These are phyloP conservation scores for Stomatorhinus ivindoensis DNA, from an alignment of 2,113 vertebrate genomes.

Conservation along the genomic window DNA sequence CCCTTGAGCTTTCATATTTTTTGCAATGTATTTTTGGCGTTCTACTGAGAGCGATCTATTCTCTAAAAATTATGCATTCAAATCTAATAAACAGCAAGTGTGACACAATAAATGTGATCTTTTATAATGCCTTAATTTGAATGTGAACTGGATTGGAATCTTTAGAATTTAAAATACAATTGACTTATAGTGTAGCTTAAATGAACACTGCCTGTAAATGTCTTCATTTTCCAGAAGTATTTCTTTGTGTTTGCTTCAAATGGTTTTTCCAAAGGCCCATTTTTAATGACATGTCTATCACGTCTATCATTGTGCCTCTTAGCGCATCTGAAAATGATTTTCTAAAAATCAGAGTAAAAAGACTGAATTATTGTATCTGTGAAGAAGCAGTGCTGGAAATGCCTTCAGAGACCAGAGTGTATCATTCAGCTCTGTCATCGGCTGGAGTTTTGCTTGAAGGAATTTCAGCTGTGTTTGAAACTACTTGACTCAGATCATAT, in stretches of 20 bases:
- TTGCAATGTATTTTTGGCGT: conserved; percentile 13
- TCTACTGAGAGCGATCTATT: background rate
- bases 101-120: conserved; percentile 14
- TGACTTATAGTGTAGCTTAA: conserved; percentile 1
- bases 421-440: background rate
- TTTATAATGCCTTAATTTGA: conserved; percentile 17
- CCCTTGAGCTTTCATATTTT: conserved; percentile 17
- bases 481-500: background rate
- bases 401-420: background rate
- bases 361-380: background rate
- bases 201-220: background rate
- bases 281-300: background rate
- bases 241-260: background rate
- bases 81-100: background rate
- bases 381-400: background rate
- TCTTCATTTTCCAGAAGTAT: conserved; percentile 5
- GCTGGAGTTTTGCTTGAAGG: background rate
- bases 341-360: background rate
- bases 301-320: background rate
- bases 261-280: background rate
- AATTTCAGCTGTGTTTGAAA: background rate
- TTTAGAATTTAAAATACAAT: conserved; percentile 9
- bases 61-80: conserved; percentile 14
- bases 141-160: conserved; percentile 1
- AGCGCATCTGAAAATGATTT: conserved; percentile 2